Conservation (phyloP, 2,888 invertebrate genomes). For the Luffia ferchaultella region DNA sequence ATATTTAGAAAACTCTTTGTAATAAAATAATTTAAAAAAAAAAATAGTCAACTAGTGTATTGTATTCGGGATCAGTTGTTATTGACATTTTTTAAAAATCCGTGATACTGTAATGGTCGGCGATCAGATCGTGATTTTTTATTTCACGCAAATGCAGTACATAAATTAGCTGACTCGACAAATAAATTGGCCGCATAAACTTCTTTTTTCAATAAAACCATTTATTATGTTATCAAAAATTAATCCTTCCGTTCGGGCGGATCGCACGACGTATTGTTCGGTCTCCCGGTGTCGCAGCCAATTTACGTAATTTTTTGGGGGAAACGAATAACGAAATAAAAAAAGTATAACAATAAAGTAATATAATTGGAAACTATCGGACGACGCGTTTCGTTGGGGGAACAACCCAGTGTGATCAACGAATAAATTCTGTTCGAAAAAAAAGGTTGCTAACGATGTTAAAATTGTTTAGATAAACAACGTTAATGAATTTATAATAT, state of each 20-base stretch:
- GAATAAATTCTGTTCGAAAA: slow-evolving; percentile 31
- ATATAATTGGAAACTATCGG: slow-evolving; percentile 55
- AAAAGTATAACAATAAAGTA: slow-evolving; percentile 60
- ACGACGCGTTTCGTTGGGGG: slow-evolving; percentile 42
- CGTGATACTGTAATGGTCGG: too few relatives aligned
- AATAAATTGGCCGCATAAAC: too few relatives aligned
- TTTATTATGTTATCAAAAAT: background rate
- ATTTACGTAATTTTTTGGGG: slow-evolving; percentile 54
- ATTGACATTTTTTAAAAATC: too few relatives aligned
- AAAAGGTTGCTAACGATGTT: background rate
- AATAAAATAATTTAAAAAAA: too few relatives aligned
- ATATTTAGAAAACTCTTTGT: too few relatives aligned
- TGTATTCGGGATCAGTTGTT: too few relatives aligned
- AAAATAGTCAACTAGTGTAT: too few relatives aligned
- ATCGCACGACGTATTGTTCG: background rate
- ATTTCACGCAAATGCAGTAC: too few relatives aligned
- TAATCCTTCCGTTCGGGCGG: background rate
- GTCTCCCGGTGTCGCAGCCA: slow-evolving; percentile 37
- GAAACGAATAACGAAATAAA: slow-evolving; percentile 40
- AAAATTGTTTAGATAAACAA: background rate
- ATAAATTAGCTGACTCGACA: too few relatives aligned
- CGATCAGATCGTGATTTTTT: too few relatives aligned
- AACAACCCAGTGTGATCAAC: slow-evolving; percentile 51
- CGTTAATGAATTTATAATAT: background rate
- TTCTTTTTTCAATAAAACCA: background rate